A percentile compares a stretch with the other conserved stretches of the same genome.
These are phyloP conservation scores for Alloscopus bannaensis DNA, from an alignment of 2,888 invertebrate genomes.

Conservation along the genomic window DNA sequence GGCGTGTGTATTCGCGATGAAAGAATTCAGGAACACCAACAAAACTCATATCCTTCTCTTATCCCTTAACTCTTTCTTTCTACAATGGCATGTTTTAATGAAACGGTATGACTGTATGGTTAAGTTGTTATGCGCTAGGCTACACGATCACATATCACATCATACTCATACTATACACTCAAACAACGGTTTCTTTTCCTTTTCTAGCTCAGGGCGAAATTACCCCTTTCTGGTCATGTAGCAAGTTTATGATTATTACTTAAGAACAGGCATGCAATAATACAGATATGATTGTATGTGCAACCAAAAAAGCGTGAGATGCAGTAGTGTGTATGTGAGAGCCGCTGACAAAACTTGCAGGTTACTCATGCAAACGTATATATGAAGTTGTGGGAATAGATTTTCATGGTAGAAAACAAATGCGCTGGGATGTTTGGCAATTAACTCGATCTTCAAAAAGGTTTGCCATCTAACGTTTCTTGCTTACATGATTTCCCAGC, in stretches of 20 bases:
- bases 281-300: not conserved
- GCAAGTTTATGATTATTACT: constrained; percentile 21
- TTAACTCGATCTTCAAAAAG: constrained; percentile 1
- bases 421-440: not conserved
- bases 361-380: not conserved
- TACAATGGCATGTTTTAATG: constrained; percentile 20
- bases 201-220: constrained; percentile 33
- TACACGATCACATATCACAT: constrained; percentile 8
- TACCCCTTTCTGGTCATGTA: constrained; percentile 29
- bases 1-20: not conserved
- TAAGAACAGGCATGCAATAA: constrained; percentile 1
- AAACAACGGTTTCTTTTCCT: constrained; percentile 36
- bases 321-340: no score
- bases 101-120: constrained; percentile 7
- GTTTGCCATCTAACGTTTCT: constrained; percentile 22
- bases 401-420: constrained; percentile 26
- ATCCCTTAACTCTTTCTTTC: constrained; percentile 31
- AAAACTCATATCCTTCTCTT: constrained; percentile 7
- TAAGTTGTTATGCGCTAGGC: not conserved
- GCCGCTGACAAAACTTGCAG: not conserved
- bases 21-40: constrained; percentile 25
- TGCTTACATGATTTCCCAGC: constrained; percentile 17
- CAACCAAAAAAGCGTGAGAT: no score
- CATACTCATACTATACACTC: not conserved
- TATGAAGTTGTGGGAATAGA: not conserved